A percentile compares a stretch with the other conserved stretches of the same genome.
phyloP scores from a whole-genome alignment of 2,113 vertebrate genomes.

The Paradisaea rubra region DNA sequence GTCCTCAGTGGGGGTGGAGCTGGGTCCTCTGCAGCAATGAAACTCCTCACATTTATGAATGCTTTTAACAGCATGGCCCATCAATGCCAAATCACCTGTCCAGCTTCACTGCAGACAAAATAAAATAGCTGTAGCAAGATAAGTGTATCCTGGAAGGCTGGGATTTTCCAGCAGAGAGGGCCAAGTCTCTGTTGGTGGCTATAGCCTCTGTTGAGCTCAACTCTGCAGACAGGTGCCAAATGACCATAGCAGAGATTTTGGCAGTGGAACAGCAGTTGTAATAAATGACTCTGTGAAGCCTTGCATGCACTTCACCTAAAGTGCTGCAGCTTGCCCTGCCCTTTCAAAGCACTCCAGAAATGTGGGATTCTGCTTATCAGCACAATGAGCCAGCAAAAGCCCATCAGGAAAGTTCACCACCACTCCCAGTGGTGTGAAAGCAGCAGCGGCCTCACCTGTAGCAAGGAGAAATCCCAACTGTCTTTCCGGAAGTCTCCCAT shows the following conservation, averaged over 20 bases:
- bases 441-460: background rate
- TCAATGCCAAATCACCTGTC: constrained; percentile 18
- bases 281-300: background rate
- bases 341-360: background rate
- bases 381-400: background rate
- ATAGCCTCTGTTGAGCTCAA: background rate
- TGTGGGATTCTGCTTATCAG: background rate
- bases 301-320: background rate
- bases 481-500: background rate
- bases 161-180: constrained; percentile 36
- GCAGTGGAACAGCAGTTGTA: background rate
- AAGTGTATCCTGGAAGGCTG: background rate
- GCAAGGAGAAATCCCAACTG: background rate
- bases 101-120: constrained; percentile 42
- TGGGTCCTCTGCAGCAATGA: background rate
- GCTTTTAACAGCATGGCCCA: background rate
- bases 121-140: constrained; percentile 36
- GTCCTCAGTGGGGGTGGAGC: accelerated
- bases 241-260: constrained; percentile 34
- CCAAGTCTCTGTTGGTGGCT: constrained; percentile 52
- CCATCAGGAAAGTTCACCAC: background rate
- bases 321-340: background rate
- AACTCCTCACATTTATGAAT: background rate
- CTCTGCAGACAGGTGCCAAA: constrained; percentile 12
- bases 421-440: background rate